Evolutionary conservation across 2,888 invertebrate species (phyloP).

Genomic region (Podabrus alpinus): DNA sequence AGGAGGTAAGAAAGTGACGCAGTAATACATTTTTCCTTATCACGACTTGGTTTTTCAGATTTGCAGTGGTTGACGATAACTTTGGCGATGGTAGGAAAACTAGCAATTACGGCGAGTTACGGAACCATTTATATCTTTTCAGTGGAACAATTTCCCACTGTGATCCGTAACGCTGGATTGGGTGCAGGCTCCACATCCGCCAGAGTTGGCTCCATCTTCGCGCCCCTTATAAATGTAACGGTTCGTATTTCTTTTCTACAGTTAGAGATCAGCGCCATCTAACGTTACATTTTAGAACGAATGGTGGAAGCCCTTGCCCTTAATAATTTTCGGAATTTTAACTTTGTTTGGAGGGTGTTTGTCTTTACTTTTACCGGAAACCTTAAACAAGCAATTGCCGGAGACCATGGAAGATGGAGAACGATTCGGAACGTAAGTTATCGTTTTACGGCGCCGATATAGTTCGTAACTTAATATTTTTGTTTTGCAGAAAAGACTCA

Average conservation of each 20-base stretch:
- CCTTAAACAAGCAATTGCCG: conserved; percentile 66
- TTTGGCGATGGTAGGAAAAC: conserved; percentile 72
- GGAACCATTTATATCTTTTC: conserved; percentile 75
- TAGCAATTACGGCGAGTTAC: conserved; percentile 74
- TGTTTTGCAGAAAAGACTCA: background rate
- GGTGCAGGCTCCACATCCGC: conserved; percentile 68
- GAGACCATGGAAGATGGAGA: conserved; percentile 70
- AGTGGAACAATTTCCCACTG: conserved; percentile 76
- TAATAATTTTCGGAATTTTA: conserved; percentile 63
- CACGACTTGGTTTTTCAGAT: conserved; percentile 50
- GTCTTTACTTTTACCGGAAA: conserved; percentile 67
- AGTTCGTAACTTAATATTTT: background rate
- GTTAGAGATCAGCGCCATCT: background rate
- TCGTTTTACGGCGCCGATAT: background rate
- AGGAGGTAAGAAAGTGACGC: conserved; percentile 50
- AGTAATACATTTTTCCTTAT: background rate
- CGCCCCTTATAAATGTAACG: conserved; percentile 63
- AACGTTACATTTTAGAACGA: conserved; percentile 54
- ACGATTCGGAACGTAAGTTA: conserved; percentile 59
- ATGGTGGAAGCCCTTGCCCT: conserved; percentile 63
- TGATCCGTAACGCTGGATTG: conserved; percentile 67
- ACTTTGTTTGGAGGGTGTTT: conserved; percentile 62
- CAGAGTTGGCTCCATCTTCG: conserved; percentile 65
- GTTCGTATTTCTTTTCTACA: conserved; percentile 50
- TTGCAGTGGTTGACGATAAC: conserved; percentile 62